phyloP scores from a whole-genome alignment of 1,140 invertebrate species.

The Notospermus geniculatus region DNA sequence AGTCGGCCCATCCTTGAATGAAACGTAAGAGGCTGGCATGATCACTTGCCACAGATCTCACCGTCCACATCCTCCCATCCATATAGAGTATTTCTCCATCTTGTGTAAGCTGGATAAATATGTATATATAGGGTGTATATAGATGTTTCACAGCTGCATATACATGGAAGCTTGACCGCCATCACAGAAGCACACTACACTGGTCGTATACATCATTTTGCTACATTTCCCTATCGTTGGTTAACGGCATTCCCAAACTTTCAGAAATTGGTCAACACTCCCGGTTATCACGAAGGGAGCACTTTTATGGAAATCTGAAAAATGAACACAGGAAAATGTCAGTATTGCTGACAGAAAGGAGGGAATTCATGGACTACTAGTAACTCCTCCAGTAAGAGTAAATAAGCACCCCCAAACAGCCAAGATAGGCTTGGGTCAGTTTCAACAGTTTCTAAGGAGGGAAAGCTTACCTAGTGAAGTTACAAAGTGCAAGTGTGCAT shows the following conservation, averaged over 20 bases:
- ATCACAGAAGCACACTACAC: conserved; percentile 1
- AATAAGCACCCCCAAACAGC: not conserved
- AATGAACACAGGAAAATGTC: conserved; percentile 14
- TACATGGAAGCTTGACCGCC: no score
- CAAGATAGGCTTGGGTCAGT: not conserved
- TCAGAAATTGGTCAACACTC: conserved; percentile 96
- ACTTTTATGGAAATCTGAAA: conserved; percentile 88
- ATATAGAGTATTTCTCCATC: no score
- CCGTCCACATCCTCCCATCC: no score
- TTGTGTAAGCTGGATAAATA: no score
- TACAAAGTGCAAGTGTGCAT: conserved; percentile 97
- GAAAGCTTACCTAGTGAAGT: conserved; percentile 92
- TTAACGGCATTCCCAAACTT: conserved; percentile 99
- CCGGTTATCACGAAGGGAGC: conserved; percentile 95
- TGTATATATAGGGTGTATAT: no score
- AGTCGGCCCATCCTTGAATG: no score
- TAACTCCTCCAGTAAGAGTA: not conserved
- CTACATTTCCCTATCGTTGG: not conserved
- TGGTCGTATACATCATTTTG: not conserved
- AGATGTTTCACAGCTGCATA: no score
- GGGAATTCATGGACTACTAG: conserved; percentile 3
- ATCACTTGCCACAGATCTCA: no score
- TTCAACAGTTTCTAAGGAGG: no score
- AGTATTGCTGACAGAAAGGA: not conserved
- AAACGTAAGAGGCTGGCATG: no score